Conservation (phyloP, 2,113 vertebrate genomes). For the Ceratotherium simum region DNA sequence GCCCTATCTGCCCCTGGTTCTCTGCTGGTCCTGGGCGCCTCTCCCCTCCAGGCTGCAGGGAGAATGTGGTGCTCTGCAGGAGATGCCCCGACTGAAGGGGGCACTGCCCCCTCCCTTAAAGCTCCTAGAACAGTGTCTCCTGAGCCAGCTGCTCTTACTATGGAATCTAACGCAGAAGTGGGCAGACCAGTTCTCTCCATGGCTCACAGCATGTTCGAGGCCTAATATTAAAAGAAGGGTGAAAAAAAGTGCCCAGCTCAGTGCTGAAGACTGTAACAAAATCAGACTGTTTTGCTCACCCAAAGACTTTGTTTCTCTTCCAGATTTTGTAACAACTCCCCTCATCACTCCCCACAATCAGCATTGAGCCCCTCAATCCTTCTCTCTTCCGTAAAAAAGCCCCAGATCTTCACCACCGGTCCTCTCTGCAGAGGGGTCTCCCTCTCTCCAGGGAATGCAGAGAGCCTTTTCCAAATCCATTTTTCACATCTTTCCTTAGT, state of each 20-base stretch:
- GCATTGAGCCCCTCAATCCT: not conserved
- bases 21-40: not conserved
- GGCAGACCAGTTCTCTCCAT: not conserved
- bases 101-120: not conserved
- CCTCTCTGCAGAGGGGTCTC: not conserved
- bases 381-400: not conserved
- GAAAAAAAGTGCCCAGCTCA: not conserved
- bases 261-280: not conserved
- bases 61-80: not conserved
- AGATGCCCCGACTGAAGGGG: not conserved
- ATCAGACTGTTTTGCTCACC: not conserved
- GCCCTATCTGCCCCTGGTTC: not conserved
- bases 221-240: not conserved
- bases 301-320: not conserved
- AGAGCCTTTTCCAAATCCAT: slow-evolving; percentile 71
- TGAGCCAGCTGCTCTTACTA: not conserved
- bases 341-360: not conserved
- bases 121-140: not conserved
- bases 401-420: not conserved
- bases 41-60: not conserved
- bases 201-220: not conserved
- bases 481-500: slow-evolving; percentile 73
- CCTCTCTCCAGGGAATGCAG: not conserved
- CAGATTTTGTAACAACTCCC: not conserved
- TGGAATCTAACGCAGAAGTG: not conserved